Evolutionary conservation across 2,113 vertebrate genomes (phyloP).

Genomic region (Bucco capensis): DNA sequence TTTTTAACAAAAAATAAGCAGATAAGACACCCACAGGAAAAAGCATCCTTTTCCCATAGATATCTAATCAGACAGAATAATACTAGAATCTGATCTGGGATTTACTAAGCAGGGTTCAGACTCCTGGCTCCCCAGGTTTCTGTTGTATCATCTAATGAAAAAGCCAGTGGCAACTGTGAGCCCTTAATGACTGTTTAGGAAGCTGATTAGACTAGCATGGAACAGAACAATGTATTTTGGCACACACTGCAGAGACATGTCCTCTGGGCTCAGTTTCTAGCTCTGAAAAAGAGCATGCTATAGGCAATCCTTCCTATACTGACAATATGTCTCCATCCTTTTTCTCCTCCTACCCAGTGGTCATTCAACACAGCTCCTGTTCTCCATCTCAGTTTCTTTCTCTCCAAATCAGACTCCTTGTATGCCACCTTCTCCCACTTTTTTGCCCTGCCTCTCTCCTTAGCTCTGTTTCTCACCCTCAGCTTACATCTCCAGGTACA

Average conservation of each 20-base stretch:
- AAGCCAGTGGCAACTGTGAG: background rate
- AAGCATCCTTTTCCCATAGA: background rate
- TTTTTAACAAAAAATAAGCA: background rate
- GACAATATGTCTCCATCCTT: background rate
- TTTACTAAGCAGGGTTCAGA: background rate
- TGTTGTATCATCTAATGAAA: background rate
- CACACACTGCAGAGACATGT: accelerated
- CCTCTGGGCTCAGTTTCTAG: background rate
- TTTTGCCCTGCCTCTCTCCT: background rate
- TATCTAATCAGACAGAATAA: background rate
- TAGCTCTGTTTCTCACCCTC: background rate
- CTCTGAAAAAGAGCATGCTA: background rate
- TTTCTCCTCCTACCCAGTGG: background rate
- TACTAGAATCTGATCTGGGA: background rate
- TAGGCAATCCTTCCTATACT: background rate
- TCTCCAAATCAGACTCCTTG: background rate
- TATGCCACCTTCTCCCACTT: background rate
- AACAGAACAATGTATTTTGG: background rate
- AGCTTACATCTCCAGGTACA: background rate
- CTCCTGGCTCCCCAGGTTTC: background rate
- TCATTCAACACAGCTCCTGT: background rate
- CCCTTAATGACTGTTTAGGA: background rate
- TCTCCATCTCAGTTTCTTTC: background rate
- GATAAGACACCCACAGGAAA: background rate
- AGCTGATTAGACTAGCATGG: background rate